These are phyloP conservation scores for Astur gentilis DNA, from an alignment of 2,113 vertebrate genomes.

Conservation along the genomic window DNA sequence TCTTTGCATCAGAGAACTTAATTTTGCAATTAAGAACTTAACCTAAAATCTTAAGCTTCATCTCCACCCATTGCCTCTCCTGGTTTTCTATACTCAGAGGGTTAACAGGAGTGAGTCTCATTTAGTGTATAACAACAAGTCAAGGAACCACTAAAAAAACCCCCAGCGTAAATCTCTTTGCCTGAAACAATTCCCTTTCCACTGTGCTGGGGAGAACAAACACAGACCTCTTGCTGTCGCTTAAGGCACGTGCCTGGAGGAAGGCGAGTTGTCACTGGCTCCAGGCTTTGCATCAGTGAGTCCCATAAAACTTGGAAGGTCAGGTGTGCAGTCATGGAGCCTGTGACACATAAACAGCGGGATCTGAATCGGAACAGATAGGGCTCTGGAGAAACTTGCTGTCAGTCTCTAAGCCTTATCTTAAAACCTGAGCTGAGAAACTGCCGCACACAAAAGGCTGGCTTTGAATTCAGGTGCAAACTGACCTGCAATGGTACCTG, in stretches of 20 bases:
- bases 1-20: background rate
- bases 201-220: background rate
- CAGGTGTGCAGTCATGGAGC: background rate
- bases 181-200: background rate
- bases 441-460: background rate
- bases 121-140: background rate
- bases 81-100: background rate
- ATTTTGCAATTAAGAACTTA: background rate
- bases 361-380: background rate
- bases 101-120: background rate
- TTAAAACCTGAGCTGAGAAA: background rate
- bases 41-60: background rate
- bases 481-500: background rate
- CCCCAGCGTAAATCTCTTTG: background rate
- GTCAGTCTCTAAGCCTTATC: background rate
- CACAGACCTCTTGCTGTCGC: background rate
- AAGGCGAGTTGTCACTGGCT: background rate
- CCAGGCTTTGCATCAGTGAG: constrained; percentile 1
- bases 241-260: background rate
- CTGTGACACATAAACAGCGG: background rate
- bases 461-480: background rate
- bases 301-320: background rate
- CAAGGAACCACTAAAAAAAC: background rate
- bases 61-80: background rate
- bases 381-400: background rate